Evolutionary conservation across 2,888 invertebrate species (phyloP).

Genomic region (Zelleria hepariella): DNA sequence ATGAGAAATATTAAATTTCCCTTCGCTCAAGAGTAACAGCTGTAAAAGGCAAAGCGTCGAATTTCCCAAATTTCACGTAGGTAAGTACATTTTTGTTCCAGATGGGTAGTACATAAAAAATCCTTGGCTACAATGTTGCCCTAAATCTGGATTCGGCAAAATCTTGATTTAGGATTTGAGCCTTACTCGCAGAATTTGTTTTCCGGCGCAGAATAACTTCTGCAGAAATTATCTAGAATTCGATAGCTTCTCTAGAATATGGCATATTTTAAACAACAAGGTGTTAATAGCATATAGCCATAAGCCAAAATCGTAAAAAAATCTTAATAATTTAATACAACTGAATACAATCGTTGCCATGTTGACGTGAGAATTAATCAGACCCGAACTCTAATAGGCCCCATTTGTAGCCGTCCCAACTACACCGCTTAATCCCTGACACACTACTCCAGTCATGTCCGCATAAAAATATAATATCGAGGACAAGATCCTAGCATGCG

Average conservation of each 20-base stretch:
- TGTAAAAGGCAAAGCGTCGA: not conserved
- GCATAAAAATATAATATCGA: conserved; percentile 40
- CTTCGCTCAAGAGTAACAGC: not conserved
- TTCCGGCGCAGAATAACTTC: not conserved
- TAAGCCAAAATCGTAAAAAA: not conserved
- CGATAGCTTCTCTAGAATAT: too few species aligned
- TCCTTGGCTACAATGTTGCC: not conserved
- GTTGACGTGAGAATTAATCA: conserved; percentile 51
- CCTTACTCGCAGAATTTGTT: not conserved
- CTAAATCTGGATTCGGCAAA: not conserved
- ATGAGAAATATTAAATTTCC: not conserved
- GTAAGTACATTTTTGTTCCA: not conserved
- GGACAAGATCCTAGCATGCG: conserved; percentile 5
- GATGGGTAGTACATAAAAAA: not conserved
- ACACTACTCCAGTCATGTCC: conserved; percentile 54
- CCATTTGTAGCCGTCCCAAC: conserved; percentile 58
- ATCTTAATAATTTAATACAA: conserved; percentile 8
- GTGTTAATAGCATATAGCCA: too few species aligned
- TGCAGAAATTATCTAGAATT: too few species aligned
- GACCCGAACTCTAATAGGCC: conserved; percentile 47
- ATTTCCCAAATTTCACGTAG: not conserved
- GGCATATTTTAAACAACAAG: too few species aligned
- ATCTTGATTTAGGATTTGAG: not conserved
- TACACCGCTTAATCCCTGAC: conserved; percentile 66
- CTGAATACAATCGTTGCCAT: conserved; percentile 26